Base-by-base conservation (phyloP, 2,888 invertebrate species). In the Plusia festucae region DNA sequence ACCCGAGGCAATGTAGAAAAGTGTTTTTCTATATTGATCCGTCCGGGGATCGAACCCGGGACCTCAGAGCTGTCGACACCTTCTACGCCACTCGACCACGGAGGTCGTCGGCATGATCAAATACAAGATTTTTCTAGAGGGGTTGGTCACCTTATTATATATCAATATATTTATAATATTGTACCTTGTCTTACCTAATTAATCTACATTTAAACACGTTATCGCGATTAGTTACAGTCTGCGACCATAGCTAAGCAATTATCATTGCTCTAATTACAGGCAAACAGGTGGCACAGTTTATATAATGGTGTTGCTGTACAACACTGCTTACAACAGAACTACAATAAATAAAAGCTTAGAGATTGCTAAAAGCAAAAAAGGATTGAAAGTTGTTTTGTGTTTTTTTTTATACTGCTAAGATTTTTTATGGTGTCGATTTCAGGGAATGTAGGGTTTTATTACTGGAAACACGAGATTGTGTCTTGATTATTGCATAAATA, bases 201-300 rank as follows among this genome's bases (percentile, higher is more conserved):
- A 60, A 52, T 53, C 53, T 46, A 46, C 53, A 55, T 60, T 67
- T 46, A 60, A 54, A 30, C 32, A 34, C 71, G 40, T 20, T 52
- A 49, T 34, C 46, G 65, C 55, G 53, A 75, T 77, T 77, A 72
- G 64, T 55, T 59, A 40, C 44, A 58, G 34, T 30, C 13, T 51
- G 53, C 24, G 51, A 18, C 16, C 20, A 55, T 59, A 52, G 51
- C 63, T 61, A 65, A 74, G 2, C 63, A 54, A 77, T 77, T 74
- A 67, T 65, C 60, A 59, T 53, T 65, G 74, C 71, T 67, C 74
- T 61, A 67, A 67, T 71, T 67, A 63, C 60, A 11, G 4, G 15
- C 54, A 24, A 76, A 67, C 74, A 77, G 77, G 66, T 77, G 71
- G 55, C 20, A 9, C 30, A 22, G 46, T 8, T n/a, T 32, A 18